These are phyloP conservation scores for Emesis russula DNA, from an alignment of 2,888 invertebrate species.

Conservation along the genomic window DNA sequence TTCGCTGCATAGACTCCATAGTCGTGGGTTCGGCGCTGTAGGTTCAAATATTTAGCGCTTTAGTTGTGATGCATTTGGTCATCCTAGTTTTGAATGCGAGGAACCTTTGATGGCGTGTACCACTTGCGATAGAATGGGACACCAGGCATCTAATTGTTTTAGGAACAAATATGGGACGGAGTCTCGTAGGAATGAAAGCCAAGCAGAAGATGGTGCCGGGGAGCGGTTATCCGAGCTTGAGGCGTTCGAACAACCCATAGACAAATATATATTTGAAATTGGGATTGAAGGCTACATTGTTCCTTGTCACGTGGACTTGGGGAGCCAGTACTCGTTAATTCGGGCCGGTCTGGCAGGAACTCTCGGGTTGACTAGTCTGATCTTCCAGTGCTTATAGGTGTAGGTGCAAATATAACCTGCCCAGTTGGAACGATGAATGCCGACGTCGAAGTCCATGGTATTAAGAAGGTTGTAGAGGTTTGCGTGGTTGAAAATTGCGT, in stretches of 20 bases:
- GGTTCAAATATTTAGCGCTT: background rate
- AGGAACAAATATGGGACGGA: background rate
- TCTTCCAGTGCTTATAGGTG: background rate
- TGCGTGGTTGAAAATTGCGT: background rate
- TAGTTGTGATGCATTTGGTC: background rate
- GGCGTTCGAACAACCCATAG: background rate
- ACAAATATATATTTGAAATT: background rate
- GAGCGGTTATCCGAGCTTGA: background rate
- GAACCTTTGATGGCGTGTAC: background rate
- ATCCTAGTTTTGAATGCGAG: slow-evolving; percentile 14
- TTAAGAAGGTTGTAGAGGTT: background rate
- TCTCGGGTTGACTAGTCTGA: background rate
- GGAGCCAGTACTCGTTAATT: background rate
- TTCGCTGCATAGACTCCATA: background rate
- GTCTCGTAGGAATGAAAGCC: background rate
- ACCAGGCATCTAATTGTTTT: background rate
- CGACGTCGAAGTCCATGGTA: background rate
- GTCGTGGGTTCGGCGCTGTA: background rate
- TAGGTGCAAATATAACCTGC: background rate
- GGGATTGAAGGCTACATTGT: background rate
- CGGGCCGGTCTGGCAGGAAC: background rate
- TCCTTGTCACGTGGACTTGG: background rate
- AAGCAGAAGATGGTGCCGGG: background rate
- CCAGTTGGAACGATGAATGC: background rate
- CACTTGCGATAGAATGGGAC: slow-evolving; percentile 16